phyloP scores from a whole-genome alignment of 2,113 vertebrate species.

The Spizaetus ornatus region DNA sequence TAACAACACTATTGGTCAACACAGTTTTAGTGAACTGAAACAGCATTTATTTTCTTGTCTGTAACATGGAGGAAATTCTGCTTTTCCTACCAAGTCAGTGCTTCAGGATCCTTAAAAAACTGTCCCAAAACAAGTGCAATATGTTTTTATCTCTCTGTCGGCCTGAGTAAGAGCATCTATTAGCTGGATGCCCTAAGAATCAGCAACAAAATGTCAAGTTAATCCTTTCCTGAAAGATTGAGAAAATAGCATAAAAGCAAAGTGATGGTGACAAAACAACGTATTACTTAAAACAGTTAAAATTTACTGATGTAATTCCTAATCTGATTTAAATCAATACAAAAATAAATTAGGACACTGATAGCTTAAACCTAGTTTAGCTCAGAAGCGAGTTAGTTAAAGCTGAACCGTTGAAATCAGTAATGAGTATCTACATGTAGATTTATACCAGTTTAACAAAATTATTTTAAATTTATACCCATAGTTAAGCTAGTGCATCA shows the following conservation, averaged over 20 bases:
- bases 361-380: background rate
- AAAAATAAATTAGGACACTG: background rate
- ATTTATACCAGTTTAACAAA: background rate
- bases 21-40: background rate
- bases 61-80: background rate
- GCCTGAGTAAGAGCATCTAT: background rate
- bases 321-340: background rate
- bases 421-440: background rate
- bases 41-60: background rate
- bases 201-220: background rate
- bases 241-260: background rate
- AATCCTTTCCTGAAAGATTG: background rate
- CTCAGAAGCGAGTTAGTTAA: background rate
- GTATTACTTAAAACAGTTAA: background rate
- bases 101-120: background rate
- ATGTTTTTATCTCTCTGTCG: background rate
- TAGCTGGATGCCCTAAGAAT: background rate
- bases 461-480: background rate
- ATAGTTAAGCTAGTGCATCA: background rate
- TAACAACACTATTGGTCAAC: background rate
- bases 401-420: background rate
- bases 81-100: background rate
- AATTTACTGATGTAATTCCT: background rate
- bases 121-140: background rate
- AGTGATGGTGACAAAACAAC: background rate